Evolutionary conservation across 2,113 vertebrate genomes (phyloP), one percentile per base, ranked within the genome.

Genomic region (Salvelinus namaycush): DNA sequence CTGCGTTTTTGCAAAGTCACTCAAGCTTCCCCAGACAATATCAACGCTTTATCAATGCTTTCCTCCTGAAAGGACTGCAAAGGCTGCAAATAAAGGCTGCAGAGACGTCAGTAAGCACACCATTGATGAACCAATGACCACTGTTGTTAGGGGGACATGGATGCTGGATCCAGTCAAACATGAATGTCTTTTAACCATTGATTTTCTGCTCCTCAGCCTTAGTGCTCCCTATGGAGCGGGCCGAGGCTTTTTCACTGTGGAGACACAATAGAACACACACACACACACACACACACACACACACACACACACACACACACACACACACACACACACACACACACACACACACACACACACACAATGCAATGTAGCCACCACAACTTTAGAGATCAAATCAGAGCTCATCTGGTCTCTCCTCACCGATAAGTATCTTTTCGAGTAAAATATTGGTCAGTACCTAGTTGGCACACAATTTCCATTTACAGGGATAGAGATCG

Each of bases 111-210:
- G 70, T 80, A 75, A 72, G 62, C 48, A 73, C 68, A 77, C 48
- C 20, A 34, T 39, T 31, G 73, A 73, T 80, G 73, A 84, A 76
- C 72, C 34, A 75, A 12, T 22, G 62, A 77, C 57, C 68, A 64
- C 59, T 26, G 62, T 51, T 66, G 11, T 70, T 48, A 81, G 68
- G 76, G 29, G 26, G 60, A n/a, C 60, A 59, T 27, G 71, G 54
- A 68, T 68, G 59, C 20, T 75, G 67, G 62, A 70, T 34, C 77
- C 78, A 62, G 69, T 76, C 78, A 85, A 80, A 85, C 73, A 72
- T 70, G 48, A 77, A 67, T 77, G 69, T 74, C 26, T 80, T 79
- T 34, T 65, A 44, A 51, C 57, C 29, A 82, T 82, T 26, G 80
- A 82, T 82, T 80, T 73, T 44, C 29, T 22, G 77, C 72, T 85